phyloP scores from a whole-genome alignment of 1,140 invertebrate genomes.

The Nasonia giraulti region DNA sequence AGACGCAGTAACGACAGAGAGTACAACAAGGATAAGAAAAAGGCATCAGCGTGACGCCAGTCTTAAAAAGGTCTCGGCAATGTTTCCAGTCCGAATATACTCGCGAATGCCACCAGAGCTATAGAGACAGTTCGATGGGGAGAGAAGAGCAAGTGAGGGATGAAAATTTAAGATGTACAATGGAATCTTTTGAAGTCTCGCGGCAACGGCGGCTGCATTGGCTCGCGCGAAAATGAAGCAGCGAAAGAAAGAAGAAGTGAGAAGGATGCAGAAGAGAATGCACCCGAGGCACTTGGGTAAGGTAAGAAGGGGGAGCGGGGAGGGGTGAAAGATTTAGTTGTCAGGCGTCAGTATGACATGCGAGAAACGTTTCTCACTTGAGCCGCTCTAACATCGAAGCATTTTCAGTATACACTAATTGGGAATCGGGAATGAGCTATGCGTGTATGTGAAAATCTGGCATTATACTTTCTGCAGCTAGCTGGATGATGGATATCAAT shows the following conservation, averaged over 20 bases:
- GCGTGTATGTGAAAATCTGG: not conserved
- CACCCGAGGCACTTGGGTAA: conserved; percentile 13
- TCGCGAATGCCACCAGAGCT: not conserved
- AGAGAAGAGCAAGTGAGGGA: not conserved
- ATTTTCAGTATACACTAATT: conserved; percentile 5
- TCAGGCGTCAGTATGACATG: conserved; percentile 55
- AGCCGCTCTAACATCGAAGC: conserved; percentile 49
- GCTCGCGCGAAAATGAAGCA: conserved; percentile 8
- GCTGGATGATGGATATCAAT: too few species aligned
- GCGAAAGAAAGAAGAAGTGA: not conserved
- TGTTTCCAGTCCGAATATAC: not conserved
- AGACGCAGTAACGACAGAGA: not conserved
- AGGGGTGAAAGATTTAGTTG: conserved; percentile 58
- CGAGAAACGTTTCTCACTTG: conserved; percentile 31
- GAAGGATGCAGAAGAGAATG: not conserved
- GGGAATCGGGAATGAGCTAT: not conserved
- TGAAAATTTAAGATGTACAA: conserved; percentile 27
- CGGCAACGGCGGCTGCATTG: not conserved
- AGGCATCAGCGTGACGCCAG: not conserved
- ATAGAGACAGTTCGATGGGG: not conserved
- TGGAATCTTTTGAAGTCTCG: not conserved
- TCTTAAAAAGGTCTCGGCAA: not conserved
- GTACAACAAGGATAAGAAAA: not conserved
- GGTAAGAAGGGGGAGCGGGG: not conserved
- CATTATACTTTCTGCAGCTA: too few species aligned